These are phyloP conservation scores for Sebastes baramenuke DNA, from an alignment of 2,797 vertebrate genomes.

Conservation along the genomic window DNA sequence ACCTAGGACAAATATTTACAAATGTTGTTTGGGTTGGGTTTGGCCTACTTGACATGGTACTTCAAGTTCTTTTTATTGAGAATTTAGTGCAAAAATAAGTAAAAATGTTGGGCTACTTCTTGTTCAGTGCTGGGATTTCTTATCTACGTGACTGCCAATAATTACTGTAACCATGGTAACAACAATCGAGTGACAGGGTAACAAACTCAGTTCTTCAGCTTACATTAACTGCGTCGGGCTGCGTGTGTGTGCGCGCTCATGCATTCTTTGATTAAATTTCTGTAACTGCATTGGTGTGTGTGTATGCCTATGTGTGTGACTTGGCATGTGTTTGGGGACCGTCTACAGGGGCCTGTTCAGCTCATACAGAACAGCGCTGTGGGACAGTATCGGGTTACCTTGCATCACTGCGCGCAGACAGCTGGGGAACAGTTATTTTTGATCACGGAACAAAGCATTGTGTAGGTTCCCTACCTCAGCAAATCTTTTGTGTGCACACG, in stretches of 20 bases:
- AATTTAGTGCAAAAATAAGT: not conserved
- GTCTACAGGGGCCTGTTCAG: constrained; percentile 43
- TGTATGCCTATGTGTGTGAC: not conserved
- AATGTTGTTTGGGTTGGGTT: not conserved
- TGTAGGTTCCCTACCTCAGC: constrained; percentile 46
- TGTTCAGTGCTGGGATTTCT: not conserved
- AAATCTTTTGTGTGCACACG: constrained; percentile 29
- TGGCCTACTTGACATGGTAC: not conserved
- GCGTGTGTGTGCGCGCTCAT: not conserved
- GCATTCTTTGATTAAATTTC: not conserved
- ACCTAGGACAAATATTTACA: not conserved
- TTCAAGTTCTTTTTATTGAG: not conserved
- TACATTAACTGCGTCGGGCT: not conserved
- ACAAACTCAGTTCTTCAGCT: not conserved
- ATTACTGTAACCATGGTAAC: not conserved
- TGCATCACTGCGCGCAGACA: constrained; percentile 63
- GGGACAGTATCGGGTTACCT: constrained; percentile 68
- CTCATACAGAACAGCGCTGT: constrained; percentile 41
- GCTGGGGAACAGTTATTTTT: constrained; percentile 65
- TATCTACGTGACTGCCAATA: not conserved
- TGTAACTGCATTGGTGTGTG: not conserved
- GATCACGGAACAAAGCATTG: constrained; percentile 51
- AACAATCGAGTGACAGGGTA: not conserved
- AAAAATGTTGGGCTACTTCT: not conserved
- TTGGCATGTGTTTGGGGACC: constrained; percentile 20